A percentile compares a stretch with the other conserved stretches of the same genome.
Evolutionary conservation across 1,140 invertebrate genomes (phyloP).

Genomic region (Drosophila parabipectinata): DNA sequence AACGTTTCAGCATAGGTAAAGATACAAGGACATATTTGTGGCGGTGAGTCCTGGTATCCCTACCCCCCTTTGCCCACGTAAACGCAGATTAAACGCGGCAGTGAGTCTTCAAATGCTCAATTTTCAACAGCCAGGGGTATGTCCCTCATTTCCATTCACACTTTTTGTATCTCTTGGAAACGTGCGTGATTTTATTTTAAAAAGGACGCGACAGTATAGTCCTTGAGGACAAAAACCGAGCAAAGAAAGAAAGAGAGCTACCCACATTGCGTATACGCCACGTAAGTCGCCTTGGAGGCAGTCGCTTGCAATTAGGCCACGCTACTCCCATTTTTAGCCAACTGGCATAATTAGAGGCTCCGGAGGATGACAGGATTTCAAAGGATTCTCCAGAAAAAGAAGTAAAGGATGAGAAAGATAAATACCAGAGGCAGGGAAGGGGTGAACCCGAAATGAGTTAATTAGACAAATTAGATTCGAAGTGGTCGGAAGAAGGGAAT

Average conservation of each 20-base stretch:
- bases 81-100: slow-evolving; percentile 5
- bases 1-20: neutral
- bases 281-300: slow-evolving; percentile 7
- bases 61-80: neutral
- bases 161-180: neutral
- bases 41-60: neutral
- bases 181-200: slow-evolving; percentile 49
- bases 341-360: slow-evolving; percentile 35
- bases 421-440: neutral
- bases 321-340: slow-evolving; percentile 13
- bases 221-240: slow-evolving; percentile 4
- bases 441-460: slow-evolving; percentile 26
- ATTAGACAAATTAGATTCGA: slow-evolving; percentile 38
- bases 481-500: neutral
- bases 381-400: slow-evolving; percentile 1
- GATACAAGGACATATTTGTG: slow-evolving; percentile 6
- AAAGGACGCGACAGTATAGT: slow-evolving; percentile 4
- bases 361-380: neutral
- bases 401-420: neutral
- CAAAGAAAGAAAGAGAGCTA: slow-evolving; percentile 3
- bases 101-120: neutral
- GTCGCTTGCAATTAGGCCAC: slow-evolving; percentile 31
- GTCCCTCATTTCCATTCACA: neutral
- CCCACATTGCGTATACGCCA: slow-evolving; percentile 18
- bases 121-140: neutral